Percentiles rank a stretch among this genome's conserved stretches.
Conservation (phyloP, 2,888 invertebrate genomes). For the Hybos culiciformis region DNA sequence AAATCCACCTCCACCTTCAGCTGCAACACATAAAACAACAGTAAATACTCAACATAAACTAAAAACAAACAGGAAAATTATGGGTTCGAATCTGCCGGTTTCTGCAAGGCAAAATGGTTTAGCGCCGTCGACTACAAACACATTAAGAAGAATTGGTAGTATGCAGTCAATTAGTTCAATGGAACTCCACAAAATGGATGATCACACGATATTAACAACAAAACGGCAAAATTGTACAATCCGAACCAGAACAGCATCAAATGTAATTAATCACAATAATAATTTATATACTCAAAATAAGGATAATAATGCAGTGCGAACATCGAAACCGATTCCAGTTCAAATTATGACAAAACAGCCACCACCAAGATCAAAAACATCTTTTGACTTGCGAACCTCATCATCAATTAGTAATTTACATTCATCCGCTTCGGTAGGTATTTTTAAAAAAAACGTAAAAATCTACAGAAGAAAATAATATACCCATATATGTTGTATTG, state of each 20-base stretch:
- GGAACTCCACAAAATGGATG: conserved; percentile 34
- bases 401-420: too few species aligned
- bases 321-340: conserved; percentile 26
- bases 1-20: conserved; percentile 3
- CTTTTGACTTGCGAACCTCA: conserved; percentile 30
- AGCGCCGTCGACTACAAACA: too few species aligned
- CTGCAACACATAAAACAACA: conserved; percentile 2
- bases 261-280: conserved; percentile 9
- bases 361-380: conserved; percentile 32
- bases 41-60: conserved; percentile 15
- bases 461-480: too few species aligned
- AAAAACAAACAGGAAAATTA: conserved; percentile 14
- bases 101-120: too few species aligned
- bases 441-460: too few species aligned
- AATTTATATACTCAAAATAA: conserved; percentile 1
- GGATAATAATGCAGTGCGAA: conserved; percentile 13
- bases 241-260: conserved; percentile 3
- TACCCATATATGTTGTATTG: too few species aligned
- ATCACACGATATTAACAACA: conserved; percentile 30
- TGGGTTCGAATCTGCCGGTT: conserved; percentile 15
- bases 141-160: conserved; percentile 1
- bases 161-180: conserved; percentile 33
- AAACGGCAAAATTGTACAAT: conserved; percentile 26
- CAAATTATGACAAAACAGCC: conserved; percentile 33
- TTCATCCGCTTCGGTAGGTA: too few species aligned